A percentile compares a stretch with the other conserved stretches of the same genome.
phyloP scores from a whole-genome alignment of 2,113 vertebrate genomes.

The Actinemys pallida region DNA sequence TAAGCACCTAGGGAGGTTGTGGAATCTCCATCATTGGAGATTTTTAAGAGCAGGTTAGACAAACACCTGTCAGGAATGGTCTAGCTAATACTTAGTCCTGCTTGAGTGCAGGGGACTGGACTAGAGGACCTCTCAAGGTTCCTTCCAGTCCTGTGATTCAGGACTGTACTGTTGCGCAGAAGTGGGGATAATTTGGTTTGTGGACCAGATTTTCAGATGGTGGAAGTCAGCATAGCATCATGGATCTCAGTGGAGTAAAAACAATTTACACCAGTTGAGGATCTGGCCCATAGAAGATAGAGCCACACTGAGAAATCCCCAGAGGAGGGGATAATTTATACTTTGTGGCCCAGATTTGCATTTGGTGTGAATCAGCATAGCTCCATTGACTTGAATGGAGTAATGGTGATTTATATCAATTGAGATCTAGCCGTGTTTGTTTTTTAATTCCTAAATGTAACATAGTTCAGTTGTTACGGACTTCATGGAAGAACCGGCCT shows the following conservation, averaged over 20 bases:
- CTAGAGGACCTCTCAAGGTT: no score
- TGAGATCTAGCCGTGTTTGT: background rate
- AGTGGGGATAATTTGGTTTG: accelerated
- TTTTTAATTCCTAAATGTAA: background rate
- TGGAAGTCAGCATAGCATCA: background rate
- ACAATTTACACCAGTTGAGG: background rate
- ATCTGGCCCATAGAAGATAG: background rate
- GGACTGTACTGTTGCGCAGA: background rate
- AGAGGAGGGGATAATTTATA: background rate
- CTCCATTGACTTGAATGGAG: background rate
- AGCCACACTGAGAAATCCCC: background rate
- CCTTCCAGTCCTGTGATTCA: no score
- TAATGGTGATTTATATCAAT: background rate
- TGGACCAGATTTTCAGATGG: background rate
- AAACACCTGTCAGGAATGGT: no score
- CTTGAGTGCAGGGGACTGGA: no score
- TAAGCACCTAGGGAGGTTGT: no score
- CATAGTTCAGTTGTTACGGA: background rate
- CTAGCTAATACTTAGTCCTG: no score
- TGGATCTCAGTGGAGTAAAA: background rate
- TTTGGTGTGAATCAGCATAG: background rate
- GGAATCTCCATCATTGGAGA: no score
- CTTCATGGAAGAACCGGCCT: background rate
- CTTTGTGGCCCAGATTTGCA: background rate
- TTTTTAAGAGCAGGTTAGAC: no score